Percentiles rank a stretch among this genome's conserved stretches.
Evolutionary conservation across 2,888 invertebrate genomes (phyloP).

Genomic region (Bellardia bayeri): DNA sequence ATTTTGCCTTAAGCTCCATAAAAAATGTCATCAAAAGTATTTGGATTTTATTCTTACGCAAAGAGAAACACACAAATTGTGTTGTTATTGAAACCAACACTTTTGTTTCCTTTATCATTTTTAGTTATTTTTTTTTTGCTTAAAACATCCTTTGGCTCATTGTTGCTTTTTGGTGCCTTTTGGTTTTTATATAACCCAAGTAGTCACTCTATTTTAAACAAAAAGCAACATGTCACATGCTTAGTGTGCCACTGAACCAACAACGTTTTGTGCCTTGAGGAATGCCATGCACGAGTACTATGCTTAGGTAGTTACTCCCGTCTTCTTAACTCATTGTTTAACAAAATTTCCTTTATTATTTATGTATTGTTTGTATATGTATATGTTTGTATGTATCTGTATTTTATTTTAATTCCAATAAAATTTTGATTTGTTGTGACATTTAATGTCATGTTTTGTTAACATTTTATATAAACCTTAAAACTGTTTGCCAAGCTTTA

Average conservation of each 20-base stretch:
- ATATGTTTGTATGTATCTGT: neutral
- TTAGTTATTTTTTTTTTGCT: slow-evolving; percentile 1
- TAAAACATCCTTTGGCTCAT: neutral
- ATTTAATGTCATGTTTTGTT: slow-evolving; percentile 41
- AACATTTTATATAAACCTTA: slow-evolving; percentile 6
- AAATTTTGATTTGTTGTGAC: slow-evolving; percentile 58
- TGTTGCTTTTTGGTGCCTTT: slow-evolving; percentile 2
- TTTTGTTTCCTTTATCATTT: slow-evolving; percentile 22
- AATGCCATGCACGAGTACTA: neutral
- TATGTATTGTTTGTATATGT: neutral
- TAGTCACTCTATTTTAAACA: slow-evolving; percentile 34
- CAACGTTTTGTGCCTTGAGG: neutral
- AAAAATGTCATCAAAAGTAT: slow-evolving; percentile 36
- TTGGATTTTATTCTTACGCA: slow-evolving; percentile 33
- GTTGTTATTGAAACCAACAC: slow-evolving; percentile 24
- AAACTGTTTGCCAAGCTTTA: slow-evolving; percentile 3
- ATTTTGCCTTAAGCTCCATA: slow-evolving; percentile 38
- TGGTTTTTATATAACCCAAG: slow-evolving; percentile 23
- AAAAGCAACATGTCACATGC: slow-evolving; percentile 38
- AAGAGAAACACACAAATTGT: slow-evolving; percentile 18
- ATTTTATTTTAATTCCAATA: slow-evolving; percentile 18
- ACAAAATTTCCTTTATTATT: too few relatives aligned
- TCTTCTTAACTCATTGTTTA: too few relatives aligned
- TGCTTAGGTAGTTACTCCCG: too few relatives aligned
- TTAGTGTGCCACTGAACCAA: neutral